Evolutionary conservation across 2,888 invertebrate species (phyloP), one percentile per base, ranked within the genome.

Genomic region (Cyclophora albipunctata): DNA sequence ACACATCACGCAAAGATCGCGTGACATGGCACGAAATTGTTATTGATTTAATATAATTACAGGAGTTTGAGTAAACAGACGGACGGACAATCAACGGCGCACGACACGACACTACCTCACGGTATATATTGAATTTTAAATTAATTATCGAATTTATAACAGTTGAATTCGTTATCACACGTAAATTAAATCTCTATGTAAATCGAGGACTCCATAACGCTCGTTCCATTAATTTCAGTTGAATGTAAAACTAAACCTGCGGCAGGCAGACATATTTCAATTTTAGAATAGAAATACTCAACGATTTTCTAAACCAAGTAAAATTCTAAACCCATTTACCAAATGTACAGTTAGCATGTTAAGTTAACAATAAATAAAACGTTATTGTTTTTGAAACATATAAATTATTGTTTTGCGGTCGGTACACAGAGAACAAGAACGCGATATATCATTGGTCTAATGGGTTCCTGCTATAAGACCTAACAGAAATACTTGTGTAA

Each of bases 1-100:
- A 2, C 37, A 37, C 43, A 6, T 34, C 43, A 75, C 78, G 78
- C 75, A 63, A 71, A 4, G 50, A 3, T 78, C 59, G 78, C 78
- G 78, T 78, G 78, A 60, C 60, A 50, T 55, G 52, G 54, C 58
- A 63, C 67, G 45, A 74, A 77, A 79, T 77, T 70, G 68, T 73
- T 79, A 78, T 78, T 75, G 78, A 78, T 79, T 78, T 69, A 66
- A 71, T 75, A 77, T 78, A 78, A 79, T 78, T 74, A 76, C 66
- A 62, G 64, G 20, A 48, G 54, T 50, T 40, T 46, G 57, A 62
- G 61, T 59, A 69, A 69, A 69, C 64, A 71, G 57, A 49, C 34
- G 7, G 50, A 41, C 7, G 49, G 48, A 55, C 53, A 55, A 53
- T 58, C 5, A 48, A 53, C 45, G 46, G 47, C 40, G 47, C 46